Percentiles rank a stretch among this genome's conserved stretches.
Conservation (phyloP, 2,113 vertebrate genomes). For the Phylloscopus trochilus region DNA sequence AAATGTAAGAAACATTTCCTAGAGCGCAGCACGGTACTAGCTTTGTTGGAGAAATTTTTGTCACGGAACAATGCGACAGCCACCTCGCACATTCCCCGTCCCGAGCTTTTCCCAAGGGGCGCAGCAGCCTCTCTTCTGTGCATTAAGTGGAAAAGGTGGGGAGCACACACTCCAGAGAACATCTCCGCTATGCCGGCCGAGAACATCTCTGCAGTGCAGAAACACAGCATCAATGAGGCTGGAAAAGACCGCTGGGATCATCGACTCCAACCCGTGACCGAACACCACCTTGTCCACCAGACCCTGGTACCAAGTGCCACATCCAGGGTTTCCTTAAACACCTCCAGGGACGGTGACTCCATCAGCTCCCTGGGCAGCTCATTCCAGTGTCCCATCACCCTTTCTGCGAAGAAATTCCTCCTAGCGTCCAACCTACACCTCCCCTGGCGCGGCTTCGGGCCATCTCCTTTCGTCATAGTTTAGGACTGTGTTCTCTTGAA, state of each 20-base stretch:
- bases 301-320: background rate
- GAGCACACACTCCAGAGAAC: rapidly evolving
- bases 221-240: background rate
- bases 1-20: background rate
- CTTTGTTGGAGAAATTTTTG: background rate
- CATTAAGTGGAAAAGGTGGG: rapidly evolving
- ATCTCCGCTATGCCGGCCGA: rapidly evolving
- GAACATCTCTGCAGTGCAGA: rapidly evolving
- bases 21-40: background rate
- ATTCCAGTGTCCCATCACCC: too few relatives aligned
- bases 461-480: background rate
- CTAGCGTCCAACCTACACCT: background rate
- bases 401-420: background rate
- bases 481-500: background rate
- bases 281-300: background rate
- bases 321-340: background rate
- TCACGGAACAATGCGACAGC: background rate
- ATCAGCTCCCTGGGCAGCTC: background rate
- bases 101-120: background rate
- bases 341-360: background rate
- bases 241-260: background rate
- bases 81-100: rapidly evolving
- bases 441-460: too few relatives aligned
- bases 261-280: background rate
- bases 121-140: rapidly evolving